Conservation (phyloP, 1,140 invertebrate species). For the Meloidogyne exigua region DNA sequence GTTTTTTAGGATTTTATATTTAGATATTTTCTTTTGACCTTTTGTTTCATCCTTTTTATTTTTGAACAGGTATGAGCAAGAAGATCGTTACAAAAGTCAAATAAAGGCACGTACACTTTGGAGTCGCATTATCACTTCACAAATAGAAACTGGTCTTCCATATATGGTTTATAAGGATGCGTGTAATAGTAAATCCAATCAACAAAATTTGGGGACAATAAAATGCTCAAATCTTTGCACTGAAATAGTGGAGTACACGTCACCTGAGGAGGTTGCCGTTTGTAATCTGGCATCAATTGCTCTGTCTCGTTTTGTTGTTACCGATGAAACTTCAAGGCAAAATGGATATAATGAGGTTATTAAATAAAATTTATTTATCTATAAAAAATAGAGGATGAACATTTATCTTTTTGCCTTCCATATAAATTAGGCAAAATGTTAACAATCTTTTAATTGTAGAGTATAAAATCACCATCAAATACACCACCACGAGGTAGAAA, state of each 20-base stretch:
- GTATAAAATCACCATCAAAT: neutral
- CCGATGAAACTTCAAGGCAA: conserved; percentile 63
- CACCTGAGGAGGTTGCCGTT: conserved; percentile 89
- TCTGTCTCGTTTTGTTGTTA: conserved; percentile 88
- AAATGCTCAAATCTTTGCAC: conserved; percentile 97
- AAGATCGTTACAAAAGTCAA: conserved; percentile 75
- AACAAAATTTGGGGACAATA: conserved; percentile 96
- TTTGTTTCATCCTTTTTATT: neutral
- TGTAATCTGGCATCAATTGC: conserved; percentile 98
- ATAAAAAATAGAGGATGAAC: too few relatives aligned
- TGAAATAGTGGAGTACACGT: conserved; percentile 88
- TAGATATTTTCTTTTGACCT: too few relatives aligned
- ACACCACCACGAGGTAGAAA: conserved; percentile 1
- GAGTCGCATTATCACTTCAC: conserved; percentile 88
- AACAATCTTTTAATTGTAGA: neutral
- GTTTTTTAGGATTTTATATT: conserved; percentile 58
- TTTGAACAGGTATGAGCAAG: conserved; percentile 77
- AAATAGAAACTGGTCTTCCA: conserved; percentile 96
- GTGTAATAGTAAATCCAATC: conserved; percentile 95
- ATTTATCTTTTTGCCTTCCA: too few relatives aligned
- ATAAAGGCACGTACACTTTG: conserved; percentile 85
- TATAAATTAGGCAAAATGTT: too few relatives aligned
- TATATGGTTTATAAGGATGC: conserved; percentile 84
- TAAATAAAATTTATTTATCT: conserved; percentile 36
- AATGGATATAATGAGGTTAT: conserved; percentile 33